A percentile compares a stretch with the other conserved stretches of the same genome.
These are phyloP conservation scores for Ridgeia piscesae DNA, from an alignment of 1,140 invertebrate genomes.

Conservation along the genomic window DNA sequence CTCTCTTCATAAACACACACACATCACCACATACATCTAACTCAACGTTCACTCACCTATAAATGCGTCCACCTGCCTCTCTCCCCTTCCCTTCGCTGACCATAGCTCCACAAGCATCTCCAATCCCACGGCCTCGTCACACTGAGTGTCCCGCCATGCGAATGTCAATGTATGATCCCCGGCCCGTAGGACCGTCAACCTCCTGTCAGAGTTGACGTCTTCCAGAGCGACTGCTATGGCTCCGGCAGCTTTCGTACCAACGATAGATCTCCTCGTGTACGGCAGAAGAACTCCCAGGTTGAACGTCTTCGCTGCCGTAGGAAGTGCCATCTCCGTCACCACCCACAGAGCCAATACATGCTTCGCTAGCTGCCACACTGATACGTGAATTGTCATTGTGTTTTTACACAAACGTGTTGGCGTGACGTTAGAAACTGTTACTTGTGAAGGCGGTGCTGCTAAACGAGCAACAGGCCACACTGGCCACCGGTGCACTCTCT, in stretches of 20 bases:
- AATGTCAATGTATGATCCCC: neutral
- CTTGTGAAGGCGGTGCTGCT: no score
- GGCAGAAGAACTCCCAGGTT: neutral
- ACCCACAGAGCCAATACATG: neutral
- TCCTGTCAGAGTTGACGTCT: neutral
- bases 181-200: neutral
- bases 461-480: no score
- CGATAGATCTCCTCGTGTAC: neutral
- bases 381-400: neutral
- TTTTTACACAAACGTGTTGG: neutral
- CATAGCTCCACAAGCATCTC: neutral
- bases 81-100: neutral
- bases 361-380: neutral
- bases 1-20: neutral
- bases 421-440: no score
- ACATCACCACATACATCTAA: no score
- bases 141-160: constrained; percentile 16
- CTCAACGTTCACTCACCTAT: neutral
- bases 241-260: neutral
- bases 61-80: neutral
- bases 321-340: neutral
- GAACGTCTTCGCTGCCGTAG: neutral
- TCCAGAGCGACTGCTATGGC: neutral
- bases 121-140: constrained; percentile 3
- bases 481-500: no score